A percentile compares a stretch with the other conserved stretches of the same genome.
Conservation (phyloP, 2,888 invertebrate genomes). For the Campoplex capitator region DNA sequence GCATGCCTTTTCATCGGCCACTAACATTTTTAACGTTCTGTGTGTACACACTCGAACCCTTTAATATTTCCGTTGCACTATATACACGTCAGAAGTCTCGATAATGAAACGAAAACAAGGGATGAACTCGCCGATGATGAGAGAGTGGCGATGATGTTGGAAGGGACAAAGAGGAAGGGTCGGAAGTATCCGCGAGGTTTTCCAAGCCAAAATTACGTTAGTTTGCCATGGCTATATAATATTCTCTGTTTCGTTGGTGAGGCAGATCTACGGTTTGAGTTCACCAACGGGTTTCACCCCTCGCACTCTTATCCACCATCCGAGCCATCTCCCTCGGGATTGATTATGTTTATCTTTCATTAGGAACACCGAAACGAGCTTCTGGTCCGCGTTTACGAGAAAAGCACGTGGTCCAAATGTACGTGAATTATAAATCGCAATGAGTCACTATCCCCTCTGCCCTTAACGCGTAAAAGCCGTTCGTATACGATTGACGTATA, state of each 20-base stretch:
- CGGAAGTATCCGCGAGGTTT: conserved; percentile 44
- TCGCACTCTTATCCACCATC: conserved; percentile 1
- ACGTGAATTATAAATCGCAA: conserved; percentile 79
- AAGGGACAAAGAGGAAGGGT: conserved; percentile 22
- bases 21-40: background rate
- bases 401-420: conserved; percentile 73
- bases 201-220: conserved; percentile 77
- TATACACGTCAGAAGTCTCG: conserved; percentile 65
- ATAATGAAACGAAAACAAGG: conserved; percentile 82
- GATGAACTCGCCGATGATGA: conserved; percentile 37
- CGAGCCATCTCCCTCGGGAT: conserved; percentile 73
- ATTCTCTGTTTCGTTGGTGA: conserved; percentile 79
- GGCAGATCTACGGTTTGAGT: background rate
- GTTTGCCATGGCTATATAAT: conserved; percentile 78
- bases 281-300: background rate
- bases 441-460: conserved; percentile 62
- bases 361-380: conserved; percentile 77
- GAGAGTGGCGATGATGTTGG: conserved; percentile 26
- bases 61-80: conserved; percentile 41
- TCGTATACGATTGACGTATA: background rate
- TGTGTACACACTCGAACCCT: conserved; percentile 27
- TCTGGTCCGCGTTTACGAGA: conserved; percentile 26
- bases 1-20: background rate
- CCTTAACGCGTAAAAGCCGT: conserved; percentile 13
- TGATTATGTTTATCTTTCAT: conserved; percentile 84